These are phyloP conservation scores for Tetrao urogallus DNA, from an alignment of 2,113 vertebrate species.

Conservation along the genomic window DNA sequence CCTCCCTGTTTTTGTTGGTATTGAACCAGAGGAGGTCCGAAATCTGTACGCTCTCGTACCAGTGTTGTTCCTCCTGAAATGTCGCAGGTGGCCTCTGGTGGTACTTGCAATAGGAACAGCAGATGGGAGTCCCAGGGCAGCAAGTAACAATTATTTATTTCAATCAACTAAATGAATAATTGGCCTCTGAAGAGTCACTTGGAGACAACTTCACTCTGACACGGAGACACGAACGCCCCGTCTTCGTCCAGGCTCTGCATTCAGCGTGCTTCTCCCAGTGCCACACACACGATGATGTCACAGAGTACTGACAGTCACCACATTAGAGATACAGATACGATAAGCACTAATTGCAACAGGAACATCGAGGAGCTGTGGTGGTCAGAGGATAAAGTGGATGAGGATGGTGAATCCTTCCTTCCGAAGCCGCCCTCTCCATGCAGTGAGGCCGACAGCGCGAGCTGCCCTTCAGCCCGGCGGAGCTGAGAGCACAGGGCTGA, in stretches of 20 bases:
- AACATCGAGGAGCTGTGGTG: background rate
- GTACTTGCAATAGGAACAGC: background rate
- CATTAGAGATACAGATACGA: background rate
- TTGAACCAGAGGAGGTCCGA: background rate
- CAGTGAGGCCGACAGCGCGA: background rate
- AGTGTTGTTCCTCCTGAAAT: conserved; percentile 3
- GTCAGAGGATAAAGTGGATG: background rate
- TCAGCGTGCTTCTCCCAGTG: conserved; percentile 16
- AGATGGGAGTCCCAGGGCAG: background rate
- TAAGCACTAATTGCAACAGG: background rate
- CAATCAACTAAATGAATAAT: background rate
- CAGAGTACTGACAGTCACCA: conserved; percentile 21
- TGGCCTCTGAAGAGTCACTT: conserved; percentile 57
- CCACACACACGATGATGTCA: background rate
- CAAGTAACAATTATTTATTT: background rate
- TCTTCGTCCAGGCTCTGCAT: conserved; percentile 47
- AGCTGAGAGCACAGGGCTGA: background rate
- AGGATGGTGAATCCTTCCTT: background rate
- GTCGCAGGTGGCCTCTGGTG: background rate
- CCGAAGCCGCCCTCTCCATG: background rate
- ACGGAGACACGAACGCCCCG: conserved; percentile 29
- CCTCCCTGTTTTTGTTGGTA: background rate
- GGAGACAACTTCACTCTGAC: conserved; percentile 25
- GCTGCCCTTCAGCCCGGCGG: fast-evolving
- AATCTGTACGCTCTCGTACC: background rate